Evolutionary conservation across 2,888 invertebrate genomes (phyloP), one percentile per base, ranked within the genome.

Genomic region (Amorpha juglandis): DNA sequence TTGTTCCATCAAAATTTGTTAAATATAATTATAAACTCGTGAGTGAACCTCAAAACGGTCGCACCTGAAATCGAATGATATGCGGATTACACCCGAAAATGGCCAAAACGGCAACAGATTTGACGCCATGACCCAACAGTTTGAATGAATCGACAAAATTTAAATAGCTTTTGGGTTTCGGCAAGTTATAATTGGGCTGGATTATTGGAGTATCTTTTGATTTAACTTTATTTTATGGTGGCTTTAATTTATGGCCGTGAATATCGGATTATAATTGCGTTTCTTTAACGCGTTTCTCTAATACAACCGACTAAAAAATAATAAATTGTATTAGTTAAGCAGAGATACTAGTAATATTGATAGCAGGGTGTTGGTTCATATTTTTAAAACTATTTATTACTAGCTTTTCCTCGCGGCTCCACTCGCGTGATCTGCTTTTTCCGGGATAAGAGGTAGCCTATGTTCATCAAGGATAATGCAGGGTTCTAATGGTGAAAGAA

Each of bases 81-180:
- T 16, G 42, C 16, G 58, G 58, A 58, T 58, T 58, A 58, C 12
- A 42, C 6, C 38, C 21, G 11, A 58, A 58, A 58, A 42, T 58
- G 6, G 16, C 42, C 42, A 38, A 42, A 58, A 58, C 16, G 58
- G 42, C 38, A 53, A 35, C 53, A 58, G 35, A 58, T 58, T 58
- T 42, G 19, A 42, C 58, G 19, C 38, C 55, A 14, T 27, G 27
- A 33, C 58, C 19, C 11, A 19, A 19, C 19, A 45, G 45, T 53
- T 53, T 53, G 35, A 53, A 53, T 58, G 19, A 58, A 58, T 42
- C 58, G 42, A 58, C 42, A 3, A 58, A 58, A 21, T 58, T 42
- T 19, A 19, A 58, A 42, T 52, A 52, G 33, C 27, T 21, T 14
- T n/a, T 6, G 19, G 12, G 38, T 11, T 1, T 4, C 14, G 33